A percentile compares a stretch with the other conserved stretches of the same genome.
Conservation (phyloP, 2,888 invertebrate genomes). For the Seira ritae region DNA sequence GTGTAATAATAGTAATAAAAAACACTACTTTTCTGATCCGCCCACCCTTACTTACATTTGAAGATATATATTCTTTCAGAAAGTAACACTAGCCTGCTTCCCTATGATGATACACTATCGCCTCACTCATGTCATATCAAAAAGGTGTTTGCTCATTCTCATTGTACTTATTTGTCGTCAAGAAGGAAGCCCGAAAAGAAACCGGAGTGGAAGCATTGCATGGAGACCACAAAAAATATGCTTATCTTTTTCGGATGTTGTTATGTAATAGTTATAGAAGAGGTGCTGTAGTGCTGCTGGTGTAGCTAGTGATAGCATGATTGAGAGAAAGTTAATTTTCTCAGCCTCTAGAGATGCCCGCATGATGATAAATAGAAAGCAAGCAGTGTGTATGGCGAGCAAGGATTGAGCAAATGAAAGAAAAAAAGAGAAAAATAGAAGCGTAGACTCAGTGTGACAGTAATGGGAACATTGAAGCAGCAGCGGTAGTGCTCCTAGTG, state of each 20-base stretch:
- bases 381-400: neutral
- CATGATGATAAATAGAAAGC: constrained; percentile 61
- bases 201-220: neutral
- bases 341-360: constrained; percentile 68
- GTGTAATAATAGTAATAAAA: constrained; percentile 33
- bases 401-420: constrained; percentile 18
- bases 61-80: neutral
- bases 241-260: neutral
- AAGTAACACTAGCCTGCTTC: neutral
- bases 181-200: too few relatives aligned
- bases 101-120: neutral
- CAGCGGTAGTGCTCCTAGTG: constrained; percentile 17
- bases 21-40: constrained; percentile 27
- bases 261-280: constrained; percentile 19
- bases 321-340: constrained; percentile 73
- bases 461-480: constrained; percentile 19
- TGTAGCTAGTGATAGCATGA: constrained; percentile 55
- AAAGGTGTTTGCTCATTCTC: neutral
- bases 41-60: neutral
- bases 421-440: constrained; percentile 27
- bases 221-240: neutral
- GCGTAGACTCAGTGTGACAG: constrained; percentile 18
- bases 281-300: constrained; percentile 19
- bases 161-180: too few relatives aligned
- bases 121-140: neutral